Evolutionary conservation across 2,888 invertebrate genomes (phyloP), one percentile per base, ranked within the genome.

Genomic region (Oeneis ivallda): DNA sequence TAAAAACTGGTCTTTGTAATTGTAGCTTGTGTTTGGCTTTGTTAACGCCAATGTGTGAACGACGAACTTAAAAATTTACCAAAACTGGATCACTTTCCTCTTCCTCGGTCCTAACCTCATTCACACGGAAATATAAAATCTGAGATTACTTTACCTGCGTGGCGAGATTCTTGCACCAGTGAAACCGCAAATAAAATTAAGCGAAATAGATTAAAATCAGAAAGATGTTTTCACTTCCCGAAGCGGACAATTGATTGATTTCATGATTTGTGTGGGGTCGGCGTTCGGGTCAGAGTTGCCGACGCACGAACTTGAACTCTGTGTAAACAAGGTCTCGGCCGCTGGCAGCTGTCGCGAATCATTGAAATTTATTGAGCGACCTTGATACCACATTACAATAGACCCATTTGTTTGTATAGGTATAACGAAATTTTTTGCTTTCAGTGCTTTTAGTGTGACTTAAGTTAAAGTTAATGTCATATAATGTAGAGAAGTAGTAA

Each of bases 231-330:
- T 17, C 7, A 47, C 10, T 19, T 49, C 17, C 17, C 17, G 49
- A 9, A 49, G 49, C 49, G 5, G 13, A 4, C 2, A 43, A 11
- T 49, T 49, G 49, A 49, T 49, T 49, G 19, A 19, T n/a, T n/a
- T n/a, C n/a, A n/a, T n/a, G n/a, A n/a, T 19, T 49, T 49, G 19
- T 49, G 15, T n/a, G 8, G 26, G 32, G 7, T 6, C 32, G n/a
- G 6, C 6, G 34, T 15, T 1, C 52, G 8, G 45, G 4, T 32
- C 52, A 53, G 9, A 34, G 34, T 13, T 34, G 26, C 8, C 52
- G 50, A 45, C 52, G 34, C 32, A n/a, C 52, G 52, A 34, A 53
- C 52, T 53, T 53, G 52, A 53, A n/a, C 52, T 15, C 13, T n/a
- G 47, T 11, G 52, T n/a, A 7, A 53, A 53, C 52, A 53, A 53